A percentile compares a stretch with the other conserved stretches of the same genome.
These are phyloP conservation scores for Colossoma macropomum DNA, from an alignment of 2,113 vertebrate genomes.

Conservation along the genomic window DNA sequence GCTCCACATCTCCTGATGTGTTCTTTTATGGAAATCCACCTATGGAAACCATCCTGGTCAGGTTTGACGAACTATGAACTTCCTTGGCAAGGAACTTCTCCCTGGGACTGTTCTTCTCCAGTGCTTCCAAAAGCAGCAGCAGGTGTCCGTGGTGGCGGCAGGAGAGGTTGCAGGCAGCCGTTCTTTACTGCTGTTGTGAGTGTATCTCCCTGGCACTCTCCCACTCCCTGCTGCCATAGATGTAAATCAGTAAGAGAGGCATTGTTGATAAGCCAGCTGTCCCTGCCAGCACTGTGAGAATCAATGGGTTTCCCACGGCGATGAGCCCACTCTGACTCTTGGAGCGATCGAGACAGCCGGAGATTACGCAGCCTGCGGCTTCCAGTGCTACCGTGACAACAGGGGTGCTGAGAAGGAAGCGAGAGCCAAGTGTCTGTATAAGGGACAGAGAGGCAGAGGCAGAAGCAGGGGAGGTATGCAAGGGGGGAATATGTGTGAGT, in stretches of 20 bases:
- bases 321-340: conserved; percentile 1
- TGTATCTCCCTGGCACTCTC: conserved; percentile 27
- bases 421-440: background rate
- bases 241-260: background rate
- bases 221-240: background rate
- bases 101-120: conserved; percentile 21
- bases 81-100: background rate
- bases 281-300: background rate
- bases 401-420: background rate
- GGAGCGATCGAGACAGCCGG: background rate
- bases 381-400: conserved; percentile 4
- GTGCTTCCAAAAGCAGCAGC: conserved; percentile 34
- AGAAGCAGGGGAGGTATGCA: background rate
- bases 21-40: background rate
- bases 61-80: background rate
- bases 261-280: conserved; percentile 18
- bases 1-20: background rate
- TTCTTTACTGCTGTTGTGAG: conserved; percentile 47
- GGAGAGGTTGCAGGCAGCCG: conserved; percentile 14
- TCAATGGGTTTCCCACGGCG: conserved; percentile 20
- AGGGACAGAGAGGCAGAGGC: conserved; percentile 5
- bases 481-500: conserved; percentile 11
- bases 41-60: background rate
- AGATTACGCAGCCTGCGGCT: background rate
- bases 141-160: conserved; percentile 39